Evolutionary conservation across 2,888 invertebrate genomes (phyloP), one percentile per base, ranked within the genome.

Genomic region (Lepidocyrtinus sp.): DNA sequence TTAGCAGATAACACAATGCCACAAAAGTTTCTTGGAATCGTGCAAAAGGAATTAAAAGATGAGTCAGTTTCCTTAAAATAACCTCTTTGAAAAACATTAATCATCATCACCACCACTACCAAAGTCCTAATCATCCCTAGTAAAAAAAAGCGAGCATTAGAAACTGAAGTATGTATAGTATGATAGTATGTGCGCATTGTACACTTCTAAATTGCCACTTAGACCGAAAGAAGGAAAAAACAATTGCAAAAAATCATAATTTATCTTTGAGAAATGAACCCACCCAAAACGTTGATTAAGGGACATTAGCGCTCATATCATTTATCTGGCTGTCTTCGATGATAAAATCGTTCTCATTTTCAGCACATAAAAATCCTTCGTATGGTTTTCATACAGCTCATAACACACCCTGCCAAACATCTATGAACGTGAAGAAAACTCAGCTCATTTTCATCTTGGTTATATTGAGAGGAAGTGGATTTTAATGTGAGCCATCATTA

Each of bases 401-500:
- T n/a, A n/a, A n/a, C n/a, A n/a, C n/a, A n/a, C n/a, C n/a, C n/a
- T n/a, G n/a, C n/a, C n/a, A n/a, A n/a, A n/a, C n/a, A n/a, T n/a
- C n/a, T n/a, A n/a, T 27, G 27, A 36, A 36, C 36, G 70, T 80
- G 80, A 75, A 75, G 75, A 80, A 78, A 80, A 26, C n/a, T 15
- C 61, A 45, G 46, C 21, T 65, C 59, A 71, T 80, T 62, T 65
- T 75, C 65, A 67, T 75, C 46, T 55, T 75, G 65, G 75, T 75
- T 70, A 71, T 26, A 45, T 46, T 68, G 69, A 69, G 69, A 75
- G 74, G 22, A 61, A 75, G 27, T 27, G 59, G 17, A 74, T 68
- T 69, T 59, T 50, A 75, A 79, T 79, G 74, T 69, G 65, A 74
- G 61, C 79, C 79, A 70, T 79, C 79, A 79, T 74, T 79, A 75